Conservation (phyloP, 2,113 vertebrate species). For the Prunella himalayana region DNA sequence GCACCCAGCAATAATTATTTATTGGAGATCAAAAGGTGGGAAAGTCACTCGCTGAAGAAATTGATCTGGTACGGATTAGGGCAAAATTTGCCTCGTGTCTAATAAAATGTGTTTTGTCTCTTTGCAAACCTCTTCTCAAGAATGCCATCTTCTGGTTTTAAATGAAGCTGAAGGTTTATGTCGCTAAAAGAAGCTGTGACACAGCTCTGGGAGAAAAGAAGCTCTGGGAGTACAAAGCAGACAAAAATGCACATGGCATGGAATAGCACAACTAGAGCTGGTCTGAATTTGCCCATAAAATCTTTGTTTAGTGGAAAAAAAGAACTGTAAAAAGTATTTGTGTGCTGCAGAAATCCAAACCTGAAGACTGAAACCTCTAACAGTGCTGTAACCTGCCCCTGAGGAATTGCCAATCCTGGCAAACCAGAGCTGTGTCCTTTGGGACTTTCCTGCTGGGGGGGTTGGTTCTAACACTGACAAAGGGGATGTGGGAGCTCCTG, state of each 20-base stretch:
- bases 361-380: too few species aligned
- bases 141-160: conserved; percentile 38
- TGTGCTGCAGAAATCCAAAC: not conserved
- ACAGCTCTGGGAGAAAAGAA: too few species aligned
- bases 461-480: not conserved
- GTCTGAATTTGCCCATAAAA: not conserved
- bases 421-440: fast-evolving
- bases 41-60: not conserved
- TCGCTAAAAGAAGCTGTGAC: not conserved
- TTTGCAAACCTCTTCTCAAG: conserved; percentile 14
- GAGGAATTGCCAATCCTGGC: fast-evolving
- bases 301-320: not conserved
- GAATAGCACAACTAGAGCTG: not conserved
- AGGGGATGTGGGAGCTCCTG: not conserved
- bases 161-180: not conserved
- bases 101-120: not conserved
- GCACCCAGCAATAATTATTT: not conserved
- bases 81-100: not conserved
- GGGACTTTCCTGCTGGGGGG: conserved; percentile 46
- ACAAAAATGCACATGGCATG: too few species aligned
- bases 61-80: not conserved
- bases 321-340: not conserved
- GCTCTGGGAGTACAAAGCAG: not conserved
- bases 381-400: not conserved
- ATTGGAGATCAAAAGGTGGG: not conserved